Percentiles rank a stretch among this genome's conserved stretches.
phyloP scores from a whole-genome alignment of 2,888 invertebrate genomes.

The Phaedon cochleariae region DNA sequence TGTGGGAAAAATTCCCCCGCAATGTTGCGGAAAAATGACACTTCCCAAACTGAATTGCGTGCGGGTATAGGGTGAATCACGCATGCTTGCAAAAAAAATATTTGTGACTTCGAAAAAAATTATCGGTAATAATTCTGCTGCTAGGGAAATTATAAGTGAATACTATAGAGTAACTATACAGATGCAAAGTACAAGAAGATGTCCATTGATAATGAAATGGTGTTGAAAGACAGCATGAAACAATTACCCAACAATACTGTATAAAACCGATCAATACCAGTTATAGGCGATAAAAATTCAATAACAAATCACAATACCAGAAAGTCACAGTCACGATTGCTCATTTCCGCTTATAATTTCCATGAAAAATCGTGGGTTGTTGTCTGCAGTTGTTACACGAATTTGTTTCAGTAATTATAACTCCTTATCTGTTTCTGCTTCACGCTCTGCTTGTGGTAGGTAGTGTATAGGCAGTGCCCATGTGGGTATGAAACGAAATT shows the following conservation, averaged over 20 bases:
- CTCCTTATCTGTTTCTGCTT: conserved; percentile 3
- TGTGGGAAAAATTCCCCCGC: too few species aligned
- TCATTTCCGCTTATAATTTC: conserved; percentile 14
- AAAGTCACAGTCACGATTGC: conserved; percentile 24
- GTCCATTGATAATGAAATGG: too few species aligned
- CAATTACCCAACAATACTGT: conserved; percentile 1
- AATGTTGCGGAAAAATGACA: too few species aligned
- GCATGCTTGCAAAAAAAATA: too few species aligned
- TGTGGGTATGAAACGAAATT: conserved; percentile 5
- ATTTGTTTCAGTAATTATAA: conserved; percentile 16
- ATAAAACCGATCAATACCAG: conserved; percentile 17
- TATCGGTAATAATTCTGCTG: too few species aligned
- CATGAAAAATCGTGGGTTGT: conserved; percentile 24
- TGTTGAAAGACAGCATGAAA: too few species aligned
- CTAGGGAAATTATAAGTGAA: too few species aligned
- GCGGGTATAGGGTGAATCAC: too few species aligned
- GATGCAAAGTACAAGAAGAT: too few species aligned
- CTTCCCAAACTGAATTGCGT: too few species aligned
- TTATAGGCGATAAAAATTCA: conserved; percentile 15
- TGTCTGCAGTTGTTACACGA: neutral
- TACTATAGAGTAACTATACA: too few species aligned
- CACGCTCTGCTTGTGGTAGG: conserved; percentile 16
- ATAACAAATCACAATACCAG: conserved; percentile 20
- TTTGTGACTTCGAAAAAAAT: too few species aligned
- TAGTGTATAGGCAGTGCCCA: neutral